Evolutionary conservation across 2,888 invertebrate genomes (phyloP).

Genomic region (Odiellus spinosus): DNA sequence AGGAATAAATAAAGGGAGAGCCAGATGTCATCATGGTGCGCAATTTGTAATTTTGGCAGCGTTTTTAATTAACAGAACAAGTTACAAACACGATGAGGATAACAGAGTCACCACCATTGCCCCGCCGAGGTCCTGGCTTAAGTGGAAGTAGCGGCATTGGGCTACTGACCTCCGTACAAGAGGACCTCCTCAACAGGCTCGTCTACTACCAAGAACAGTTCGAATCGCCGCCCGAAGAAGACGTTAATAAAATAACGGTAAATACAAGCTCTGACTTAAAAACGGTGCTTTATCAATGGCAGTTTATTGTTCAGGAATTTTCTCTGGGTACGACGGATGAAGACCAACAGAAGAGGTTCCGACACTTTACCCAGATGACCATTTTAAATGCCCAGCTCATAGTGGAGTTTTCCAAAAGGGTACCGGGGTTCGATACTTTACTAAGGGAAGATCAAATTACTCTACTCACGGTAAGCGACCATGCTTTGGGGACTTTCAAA

Average conservation of each 20-base stretch:
- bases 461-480: conserved; percentile 60
- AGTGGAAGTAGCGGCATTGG: conserved; percentile 5
- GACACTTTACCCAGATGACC: conserved; percentile 94
- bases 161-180: conserved; percentile 70
- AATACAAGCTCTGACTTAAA: conserved; percentile 21
- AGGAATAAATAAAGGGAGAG: too few species aligned
- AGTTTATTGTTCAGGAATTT: conserved; percentile 45
- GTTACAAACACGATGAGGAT: neutral
- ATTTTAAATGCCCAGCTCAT: conserved; percentile 93
- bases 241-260: conserved; percentile 63
- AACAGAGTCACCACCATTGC: conserved; percentile 1
- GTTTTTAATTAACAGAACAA: too few species aligned
- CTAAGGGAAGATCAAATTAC: conserved; percentile 92
- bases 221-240: conserved; percentile 88
- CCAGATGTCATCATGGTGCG: too few species aligned
- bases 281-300: too few species aligned
- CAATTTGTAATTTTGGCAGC: too few species aligned
- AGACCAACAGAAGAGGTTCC: conserved; percentile 69
- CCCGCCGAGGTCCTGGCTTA: neutral
- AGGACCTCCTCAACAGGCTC: conserved; percentile 83
- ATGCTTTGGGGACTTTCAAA: neutral
- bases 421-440: conserved; percentile 89
- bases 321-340: conserved; percentile 46
- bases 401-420: conserved; percentile 90
- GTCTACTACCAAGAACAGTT: conserved; percentile 94